Conservation (phyloP, 23 tunicate species). For the Diplosoma virens region DNA sequence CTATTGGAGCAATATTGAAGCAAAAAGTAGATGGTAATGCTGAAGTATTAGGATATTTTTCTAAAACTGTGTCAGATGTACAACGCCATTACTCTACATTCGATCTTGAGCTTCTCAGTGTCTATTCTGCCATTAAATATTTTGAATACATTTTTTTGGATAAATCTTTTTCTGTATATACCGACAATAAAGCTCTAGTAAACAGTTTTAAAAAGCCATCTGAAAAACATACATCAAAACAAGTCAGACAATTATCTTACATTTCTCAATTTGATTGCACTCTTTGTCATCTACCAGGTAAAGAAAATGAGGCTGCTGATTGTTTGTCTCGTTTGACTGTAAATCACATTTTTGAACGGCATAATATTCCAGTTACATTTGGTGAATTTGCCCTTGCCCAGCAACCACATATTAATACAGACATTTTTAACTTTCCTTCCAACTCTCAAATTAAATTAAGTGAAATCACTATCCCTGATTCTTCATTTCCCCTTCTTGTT, state of each 20-base stretch:
- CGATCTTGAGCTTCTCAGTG: constrained; percentile 26
- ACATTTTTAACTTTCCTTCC: background rate
- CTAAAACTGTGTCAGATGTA: constrained; percentile 12
- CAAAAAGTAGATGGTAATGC: constrained; percentile 15
- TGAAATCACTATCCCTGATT: background rate
- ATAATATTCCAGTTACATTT: background rate
- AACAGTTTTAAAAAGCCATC: constrained; percentile 9
- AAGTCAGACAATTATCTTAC: background rate
- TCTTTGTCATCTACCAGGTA: background rate
- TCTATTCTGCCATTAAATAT: constrained; percentile 16
- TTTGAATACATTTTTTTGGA: constrained; percentile 20
- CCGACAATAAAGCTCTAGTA: constrained; percentile 19
- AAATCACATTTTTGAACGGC: background rate
- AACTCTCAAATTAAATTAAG: background rate
- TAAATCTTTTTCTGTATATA: constrained; percentile 11
- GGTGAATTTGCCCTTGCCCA: background rate
- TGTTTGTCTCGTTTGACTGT: constrained; percentile 1
- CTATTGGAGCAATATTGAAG: constrained; percentile 33
- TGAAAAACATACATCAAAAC: background rate
- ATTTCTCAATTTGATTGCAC: background rate
- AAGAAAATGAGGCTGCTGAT: constrained; percentile 10
- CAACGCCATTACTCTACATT: constrained; percentile 27
- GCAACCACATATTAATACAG: background rate
- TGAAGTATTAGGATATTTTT: constrained; percentile 29
- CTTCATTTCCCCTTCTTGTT: background rate